These are phyloP conservation scores for Malurus leucopterus DNA, from an alignment of 2,797 vertebrate genomes.

Conservation along the genomic window DNA sequence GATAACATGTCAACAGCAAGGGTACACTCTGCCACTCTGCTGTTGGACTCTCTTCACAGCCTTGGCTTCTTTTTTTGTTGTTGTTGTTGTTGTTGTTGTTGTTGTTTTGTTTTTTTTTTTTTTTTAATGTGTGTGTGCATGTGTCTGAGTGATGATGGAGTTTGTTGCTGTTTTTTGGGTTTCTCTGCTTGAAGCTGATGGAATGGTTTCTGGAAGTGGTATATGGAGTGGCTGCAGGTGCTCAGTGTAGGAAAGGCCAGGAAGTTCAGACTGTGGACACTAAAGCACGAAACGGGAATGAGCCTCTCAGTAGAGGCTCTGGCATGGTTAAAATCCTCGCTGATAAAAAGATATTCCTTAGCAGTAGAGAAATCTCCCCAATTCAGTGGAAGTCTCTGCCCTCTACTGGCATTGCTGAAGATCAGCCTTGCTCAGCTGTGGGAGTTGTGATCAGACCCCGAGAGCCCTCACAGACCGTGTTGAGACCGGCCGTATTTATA, in stretches of 20 bases:
- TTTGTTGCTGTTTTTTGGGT: no score
- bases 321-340: not conserved
- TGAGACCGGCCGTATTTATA: not conserved
- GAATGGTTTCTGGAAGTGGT: not conserved
- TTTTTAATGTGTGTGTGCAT: fast-evolving
- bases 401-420: conserved; percentile 10
- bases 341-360: not conserved
- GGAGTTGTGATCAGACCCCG: not conserved
- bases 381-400: conserved; percentile 31
- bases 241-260: not conserved
- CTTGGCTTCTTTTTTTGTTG: not conserved
- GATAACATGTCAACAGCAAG: not conserved
- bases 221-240: fast-evolving
- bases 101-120: no score
- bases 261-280: not conserved
- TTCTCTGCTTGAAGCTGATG: not conserved
- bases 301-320: not conserved
- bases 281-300: not conserved
- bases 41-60: not conserved
- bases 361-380: not conserved
- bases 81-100: no score
- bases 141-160: fast-evolving
- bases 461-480: not conserved
- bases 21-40: not conserved
- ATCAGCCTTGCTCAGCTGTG: not conserved